Conservation (phyloP, 2,888 invertebrate genomes). For the Odontocerum albicorne region DNA sequence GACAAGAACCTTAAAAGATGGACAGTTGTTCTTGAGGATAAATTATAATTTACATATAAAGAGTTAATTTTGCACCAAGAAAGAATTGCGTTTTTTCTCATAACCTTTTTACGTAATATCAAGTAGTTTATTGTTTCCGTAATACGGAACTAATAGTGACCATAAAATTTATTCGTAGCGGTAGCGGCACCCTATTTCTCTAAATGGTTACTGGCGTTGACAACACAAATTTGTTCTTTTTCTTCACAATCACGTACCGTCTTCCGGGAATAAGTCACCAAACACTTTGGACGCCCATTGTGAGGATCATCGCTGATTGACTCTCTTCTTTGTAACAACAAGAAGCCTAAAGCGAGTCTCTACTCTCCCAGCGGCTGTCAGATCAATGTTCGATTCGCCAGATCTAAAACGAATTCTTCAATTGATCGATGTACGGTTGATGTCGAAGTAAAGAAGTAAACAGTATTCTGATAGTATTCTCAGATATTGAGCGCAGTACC, state of each 20-base stretch:
- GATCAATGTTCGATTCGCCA: background rate
- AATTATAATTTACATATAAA: too few species aligned
- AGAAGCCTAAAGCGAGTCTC: background rate
- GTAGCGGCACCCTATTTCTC: conserved; percentile 6
- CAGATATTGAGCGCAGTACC: background rate
- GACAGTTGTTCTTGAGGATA: too few species aligned
- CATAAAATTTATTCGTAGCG: conserved; percentile 1
- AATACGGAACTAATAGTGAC: conserved; percentile 22
- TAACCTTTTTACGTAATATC: too few species aligned
- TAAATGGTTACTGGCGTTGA: background rate
- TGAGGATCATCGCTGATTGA: conserved; percentile 22
- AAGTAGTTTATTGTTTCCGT: conserved; percentile 8
- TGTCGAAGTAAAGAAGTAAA: background rate
- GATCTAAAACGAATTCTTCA: conserved; percentile 1
- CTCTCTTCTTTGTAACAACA: conserved; percentile 16
- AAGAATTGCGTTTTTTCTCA: too few species aligned
- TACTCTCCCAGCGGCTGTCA: background rate
- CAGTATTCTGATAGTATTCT: background rate
- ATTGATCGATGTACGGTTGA: conserved; percentile 1
- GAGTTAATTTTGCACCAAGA: too few species aligned
- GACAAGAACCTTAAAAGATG: too few species aligned
- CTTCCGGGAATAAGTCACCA: conserved; percentile 26
- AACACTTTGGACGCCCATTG: conserved; percentile 12
- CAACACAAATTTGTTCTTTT: conserved; percentile 14
- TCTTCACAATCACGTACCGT: conserved; percentile 5